Evolutionary conservation across 2,888 invertebrate species (phyloP).

Genomic region (Drosophila sordidapex): DNA sequence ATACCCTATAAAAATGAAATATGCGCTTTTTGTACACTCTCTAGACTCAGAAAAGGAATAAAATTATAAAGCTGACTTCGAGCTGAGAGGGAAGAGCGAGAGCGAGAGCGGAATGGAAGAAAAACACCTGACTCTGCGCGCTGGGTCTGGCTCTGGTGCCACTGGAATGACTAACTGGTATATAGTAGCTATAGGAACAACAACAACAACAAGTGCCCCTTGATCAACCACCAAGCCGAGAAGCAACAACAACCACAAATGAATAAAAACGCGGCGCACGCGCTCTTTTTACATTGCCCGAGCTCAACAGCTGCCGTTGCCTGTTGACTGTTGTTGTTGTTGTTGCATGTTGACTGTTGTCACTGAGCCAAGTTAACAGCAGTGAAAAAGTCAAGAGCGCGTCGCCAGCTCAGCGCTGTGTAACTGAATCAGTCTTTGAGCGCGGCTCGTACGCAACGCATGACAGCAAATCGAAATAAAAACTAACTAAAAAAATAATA

Average conservation of each 20-base stretch:
- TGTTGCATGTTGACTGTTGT: slow-evolving; percentile 9
- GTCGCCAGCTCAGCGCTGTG: slow-evolving; percentile 15
- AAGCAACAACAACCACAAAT: slow-evolving; percentile 34
- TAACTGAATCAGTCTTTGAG: slow-evolving; percentile 78
- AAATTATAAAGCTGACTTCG: slow-evolving; percentile 11
- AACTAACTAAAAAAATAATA: background rate
- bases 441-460: slow-evolving; percentile 71
- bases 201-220: slow-evolving; percentile 22
- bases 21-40: slow-evolving; percentile 16
- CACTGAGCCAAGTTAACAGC: slow-evolving; percentile 69
- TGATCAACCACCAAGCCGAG: slow-evolving; percentile 27
- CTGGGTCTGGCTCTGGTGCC: slow-evolving; percentile 35
- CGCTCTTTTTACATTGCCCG: slow-evolving; percentile 57
- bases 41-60: slow-evolving; percentile 6
- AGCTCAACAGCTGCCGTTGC: slow-evolving; percentile 59
- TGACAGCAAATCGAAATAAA: slow-evolving; percentile 3
- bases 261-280: slow-evolving; percentile 73
- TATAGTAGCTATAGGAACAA: slow-evolving; percentile 23
- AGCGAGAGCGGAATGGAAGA: background rate
- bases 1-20: slow-evolving; percentile 8
- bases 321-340: background rate
- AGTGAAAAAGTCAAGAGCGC: slow-evolving; percentile 37
- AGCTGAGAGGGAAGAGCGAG: slow-evolving; percentile 1
- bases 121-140: slow-evolving; percentile 67
- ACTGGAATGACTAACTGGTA: slow-evolving; percentile 57